phyloP scores from a whole-genome alignment of 1,140 invertebrate species.

The Pseudobourletiella spinata region DNA sequence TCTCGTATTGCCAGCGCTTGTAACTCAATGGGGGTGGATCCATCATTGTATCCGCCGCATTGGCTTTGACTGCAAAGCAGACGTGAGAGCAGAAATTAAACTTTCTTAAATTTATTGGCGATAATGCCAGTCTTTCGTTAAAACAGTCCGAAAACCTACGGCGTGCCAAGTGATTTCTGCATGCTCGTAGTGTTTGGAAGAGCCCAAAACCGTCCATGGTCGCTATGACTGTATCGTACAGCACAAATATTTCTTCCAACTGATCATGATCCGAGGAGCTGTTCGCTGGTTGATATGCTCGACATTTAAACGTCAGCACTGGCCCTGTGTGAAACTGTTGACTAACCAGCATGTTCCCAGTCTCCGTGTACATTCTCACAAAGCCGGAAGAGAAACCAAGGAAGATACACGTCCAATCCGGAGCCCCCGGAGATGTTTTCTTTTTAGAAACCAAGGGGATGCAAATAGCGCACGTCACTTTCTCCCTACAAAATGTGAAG shows the following conservation, averaged over 20 bases:
- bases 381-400: constrained; percentile 76
- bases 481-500: constrained; percentile 43
- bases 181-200: constrained; percentile 67
- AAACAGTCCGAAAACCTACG: constrained; percentile 44
- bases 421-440: constrained; percentile 52
- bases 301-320: constrained; percentile 69
- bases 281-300: constrained; percentile 56
- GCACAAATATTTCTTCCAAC: constrained; percentile 72
- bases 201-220: constrained; percentile 73
- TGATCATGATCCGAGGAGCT: constrained; percentile 49
- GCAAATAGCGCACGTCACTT: constrained; percentile 49
- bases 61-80: constrained; percentile 56
- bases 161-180: constrained; percentile 70
- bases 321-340: constrained; percentile 76
- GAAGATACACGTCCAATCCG: constrained; percentile 87
- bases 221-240: constrained; percentile 66
- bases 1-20: constrained; percentile 80
- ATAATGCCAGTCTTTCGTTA: neutral
- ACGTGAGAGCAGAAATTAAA: neutral
- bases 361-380: constrained; percentile 80
- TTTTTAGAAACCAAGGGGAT: constrained; percentile 58
- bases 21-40: constrained; percentile 52
- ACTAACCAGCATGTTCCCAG: constrained; percentile 65
- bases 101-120: too few relatives aligned
- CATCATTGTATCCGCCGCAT: constrained; percentile 51